Conservation (phyloP, 2,888 invertebrate genomes). For the Tenthredo amoena region DNA sequence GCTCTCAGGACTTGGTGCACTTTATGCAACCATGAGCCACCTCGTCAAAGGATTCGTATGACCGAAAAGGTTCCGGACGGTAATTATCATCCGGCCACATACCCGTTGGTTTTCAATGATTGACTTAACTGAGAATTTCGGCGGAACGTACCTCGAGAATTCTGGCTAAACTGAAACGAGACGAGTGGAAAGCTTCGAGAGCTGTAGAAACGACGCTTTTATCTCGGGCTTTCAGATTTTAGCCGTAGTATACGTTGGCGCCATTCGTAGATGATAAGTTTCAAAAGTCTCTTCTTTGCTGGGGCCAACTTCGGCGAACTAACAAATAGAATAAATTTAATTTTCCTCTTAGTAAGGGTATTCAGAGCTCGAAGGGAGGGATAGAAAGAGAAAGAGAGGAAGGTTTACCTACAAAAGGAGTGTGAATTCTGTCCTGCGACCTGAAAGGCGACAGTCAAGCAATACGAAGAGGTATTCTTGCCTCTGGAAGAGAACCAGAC, state of each 20-base stretch:
- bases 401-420: slow-evolving; percentile 18
- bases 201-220: slow-evolving; percentile 30
- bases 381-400: neutral
- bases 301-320: slow-evolving; percentile 35
- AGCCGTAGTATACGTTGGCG: neutral
- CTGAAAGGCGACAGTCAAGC: slow-evolving; percentile 35
- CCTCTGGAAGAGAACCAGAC: slow-evolving; percentile 9
- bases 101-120: slow-evolving; percentile 19
- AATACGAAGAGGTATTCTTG: neutral
- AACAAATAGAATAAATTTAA: slow-evolving; percentile 52
- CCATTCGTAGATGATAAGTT: slow-evolving; percentile 42
- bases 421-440: slow-evolving; percentile 1
- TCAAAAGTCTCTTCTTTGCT: slow-evolving; percentile 28
- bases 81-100: slow-evolving; percentile 9
- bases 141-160: neutral
- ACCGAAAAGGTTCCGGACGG: neutral
- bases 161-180: neutral
- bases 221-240: slow-evolving; percentile 32
- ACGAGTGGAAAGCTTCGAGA: neutral
- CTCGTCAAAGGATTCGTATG: neutral
- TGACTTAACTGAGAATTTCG: slow-evolving; percentile 7
- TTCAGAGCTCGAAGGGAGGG: slow-evolving; percentile 7
- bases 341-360: slow-evolving; percentile 40
- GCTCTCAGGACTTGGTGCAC: slow-evolving; percentile 17
- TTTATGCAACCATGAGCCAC: slow-evolving; percentile 15